These are phyloP conservation scores for Solen grandis DNA, from an alignment of 1,140 invertebrate species.

Conservation along the genomic window DNA sequence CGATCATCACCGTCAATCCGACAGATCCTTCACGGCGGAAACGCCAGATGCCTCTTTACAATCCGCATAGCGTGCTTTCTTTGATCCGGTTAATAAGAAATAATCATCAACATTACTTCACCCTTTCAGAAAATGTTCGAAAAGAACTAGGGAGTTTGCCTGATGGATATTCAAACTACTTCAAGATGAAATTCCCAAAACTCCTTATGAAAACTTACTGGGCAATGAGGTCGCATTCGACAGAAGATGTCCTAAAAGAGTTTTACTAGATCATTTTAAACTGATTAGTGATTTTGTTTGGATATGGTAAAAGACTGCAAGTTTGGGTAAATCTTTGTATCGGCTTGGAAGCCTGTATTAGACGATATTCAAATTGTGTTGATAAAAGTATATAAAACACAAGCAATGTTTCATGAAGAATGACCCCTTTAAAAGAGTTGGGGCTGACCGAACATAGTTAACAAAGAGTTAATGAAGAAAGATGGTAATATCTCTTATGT, in stretches of 20 bases:
- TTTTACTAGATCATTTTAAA: conserved; percentile 20
- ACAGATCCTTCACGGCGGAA: not conserved
- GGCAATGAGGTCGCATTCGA: not conserved
- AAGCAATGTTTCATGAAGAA: too few relatives aligned
- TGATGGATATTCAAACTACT: conserved; percentile 6
- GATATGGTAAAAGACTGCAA: too few relatives aligned
- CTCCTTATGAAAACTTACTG: conserved; percentile 6
- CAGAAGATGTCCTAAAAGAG: not conserved
- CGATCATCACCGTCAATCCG: too few relatives aligned
- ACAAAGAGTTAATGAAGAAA: too few relatives aligned
- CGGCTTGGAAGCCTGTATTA: too few relatives aligned
- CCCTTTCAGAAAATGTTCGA: not conserved
- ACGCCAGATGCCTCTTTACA: not conserved
- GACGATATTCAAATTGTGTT: too few relatives aligned
- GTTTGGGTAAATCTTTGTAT: too few relatives aligned
- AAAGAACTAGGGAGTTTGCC: not conserved
- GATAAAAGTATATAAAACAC: too few relatives aligned
- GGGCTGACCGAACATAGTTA: too few relatives aligned
- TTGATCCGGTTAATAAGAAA: not conserved
- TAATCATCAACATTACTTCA: conserved; percentile 13
- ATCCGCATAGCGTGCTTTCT: not conserved
- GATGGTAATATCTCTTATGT: too few relatives aligned
- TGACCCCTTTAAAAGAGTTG: too few relatives aligned
- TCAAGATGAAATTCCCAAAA: not conserved
- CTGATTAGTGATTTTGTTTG: too few relatives aligned